phyloP scores from a whole-genome alignment of 2,888 invertebrate genomes.

The Fragum whitleyi region DNA sequence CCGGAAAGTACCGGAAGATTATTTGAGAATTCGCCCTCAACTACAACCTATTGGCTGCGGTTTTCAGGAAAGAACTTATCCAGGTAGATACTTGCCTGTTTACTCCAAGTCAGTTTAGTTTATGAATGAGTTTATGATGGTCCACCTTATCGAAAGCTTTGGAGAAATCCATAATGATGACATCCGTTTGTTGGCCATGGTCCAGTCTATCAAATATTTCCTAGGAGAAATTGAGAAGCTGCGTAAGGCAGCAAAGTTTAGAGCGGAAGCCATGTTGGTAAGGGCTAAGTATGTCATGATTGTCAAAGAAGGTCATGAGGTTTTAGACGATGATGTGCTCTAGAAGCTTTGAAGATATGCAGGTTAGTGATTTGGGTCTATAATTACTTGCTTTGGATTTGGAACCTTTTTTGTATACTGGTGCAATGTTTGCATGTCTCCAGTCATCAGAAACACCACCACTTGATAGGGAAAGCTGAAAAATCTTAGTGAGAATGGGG shows the following conservation, averaged over 20 bases:
- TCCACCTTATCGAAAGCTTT: no score
- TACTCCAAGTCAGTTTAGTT: background rate
- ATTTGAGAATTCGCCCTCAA: constrained; percentile 13
- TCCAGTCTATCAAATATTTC: constrained; percentile 12
- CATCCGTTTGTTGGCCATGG: constrained; percentile 8
- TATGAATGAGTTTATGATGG: no score
- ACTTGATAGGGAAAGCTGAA: background rate
- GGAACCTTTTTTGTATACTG: background rate
- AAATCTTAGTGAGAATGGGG: constrained; percentile 1
- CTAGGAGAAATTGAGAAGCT: constrained; percentile 3
- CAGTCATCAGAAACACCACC: background rate
- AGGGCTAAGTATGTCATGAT: background rate
- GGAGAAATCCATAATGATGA: constrained; percentile 13
- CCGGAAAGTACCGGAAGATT: no score
- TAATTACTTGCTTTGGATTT: constrained; percentile 1
- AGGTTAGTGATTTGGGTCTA: constrained; percentile 6
- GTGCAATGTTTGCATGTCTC: background rate
- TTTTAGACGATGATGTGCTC: constrained; percentile 18
- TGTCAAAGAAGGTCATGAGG: constrained; percentile 13
- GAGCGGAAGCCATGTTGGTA: constrained; percentile 15
- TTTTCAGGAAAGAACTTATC: constrained; percentile 18
- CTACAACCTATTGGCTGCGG: background rate
- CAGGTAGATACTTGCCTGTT: constrained; percentile 9
- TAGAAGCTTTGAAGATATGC: constrained; percentile 10
- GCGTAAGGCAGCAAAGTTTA: constrained; percentile 11